phyloP scores from a whole-genome alignment of 2,888 invertebrate genomes.

The Xylophagus ater region DNA sequence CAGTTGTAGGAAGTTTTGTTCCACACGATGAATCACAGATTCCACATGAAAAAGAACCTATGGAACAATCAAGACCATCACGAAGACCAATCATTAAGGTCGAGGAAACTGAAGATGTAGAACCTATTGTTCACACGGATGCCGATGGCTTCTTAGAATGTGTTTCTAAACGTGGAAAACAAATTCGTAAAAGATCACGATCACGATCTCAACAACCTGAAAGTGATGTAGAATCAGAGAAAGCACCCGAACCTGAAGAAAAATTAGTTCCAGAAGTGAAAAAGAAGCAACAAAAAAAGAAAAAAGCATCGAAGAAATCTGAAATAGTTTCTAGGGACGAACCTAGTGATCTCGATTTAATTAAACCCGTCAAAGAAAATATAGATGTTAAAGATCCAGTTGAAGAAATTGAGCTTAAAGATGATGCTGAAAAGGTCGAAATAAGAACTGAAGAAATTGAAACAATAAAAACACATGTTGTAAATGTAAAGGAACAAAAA shows the following conservation, averaged over 20 bases:
- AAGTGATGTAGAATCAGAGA: too few relatives aligned
- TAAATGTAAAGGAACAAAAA: too few relatives aligned
- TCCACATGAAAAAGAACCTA: too few relatives aligned
- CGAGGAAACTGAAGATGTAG: constrained; percentile 25
- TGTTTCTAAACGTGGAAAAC: constrained; percentile 9
- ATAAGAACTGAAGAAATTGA: background rate
- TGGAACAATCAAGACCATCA: constrained; percentile 24
- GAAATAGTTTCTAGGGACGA: too few relatives aligned
- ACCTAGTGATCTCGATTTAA: too few relatives aligned
- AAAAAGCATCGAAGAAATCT: background rate
- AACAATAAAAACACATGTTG: background rate
- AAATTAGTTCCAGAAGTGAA: background rate
- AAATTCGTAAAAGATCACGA: constrained; percentile 6
- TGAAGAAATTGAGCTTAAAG: background rate
- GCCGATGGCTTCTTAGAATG: constrained; percentile 40
- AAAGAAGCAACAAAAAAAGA: background rate
- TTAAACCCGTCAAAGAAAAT: too few relatives aligned
- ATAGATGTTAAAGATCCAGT: too few relatives aligned
- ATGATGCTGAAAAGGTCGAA: background rate
- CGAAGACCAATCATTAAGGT: constrained; percentile 24
- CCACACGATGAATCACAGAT: background rate
- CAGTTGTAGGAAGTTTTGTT: constrained; percentile 3
- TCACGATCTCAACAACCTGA: constrained; percentile 6
- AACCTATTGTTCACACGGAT: constrained; percentile 12
- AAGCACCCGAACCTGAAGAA: background rate